Evolutionary conservation across 1,140 invertebrate genomes (phyloP).

Genomic region (Caenorhabditis remanei): DNA sequence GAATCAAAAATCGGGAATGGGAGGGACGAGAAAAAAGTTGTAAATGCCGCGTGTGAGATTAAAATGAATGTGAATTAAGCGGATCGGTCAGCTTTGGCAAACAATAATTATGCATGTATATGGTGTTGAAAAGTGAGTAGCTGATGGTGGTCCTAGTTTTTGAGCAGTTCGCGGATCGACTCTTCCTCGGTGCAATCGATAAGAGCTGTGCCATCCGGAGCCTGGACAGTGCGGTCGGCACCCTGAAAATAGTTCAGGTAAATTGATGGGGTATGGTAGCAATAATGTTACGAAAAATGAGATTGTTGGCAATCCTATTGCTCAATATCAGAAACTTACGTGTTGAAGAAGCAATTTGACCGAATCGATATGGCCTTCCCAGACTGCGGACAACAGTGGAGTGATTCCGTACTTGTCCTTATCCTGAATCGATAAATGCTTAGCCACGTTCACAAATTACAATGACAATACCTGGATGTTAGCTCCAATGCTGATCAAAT

Average conservation of each 20-base stretch:
- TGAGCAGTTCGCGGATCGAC: slow-evolving; percentile 30
- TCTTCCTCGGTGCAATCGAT: slow-evolving; percentile 54
- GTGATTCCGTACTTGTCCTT: slow-evolving; percentile 59
- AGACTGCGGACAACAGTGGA: slow-evolving; percentile 59
- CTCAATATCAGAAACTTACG: slow-evolving; percentile 2
- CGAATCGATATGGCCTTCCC: slow-evolving; percentile 43
- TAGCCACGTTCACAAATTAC: background rate
- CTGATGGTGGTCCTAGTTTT: background rate
- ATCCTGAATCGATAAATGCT: slow-evolving; percentile 22
- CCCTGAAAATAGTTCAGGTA: slow-evolving; percentile 43
- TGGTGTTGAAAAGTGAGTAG: background rate
- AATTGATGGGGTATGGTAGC: too few relatives aligned
- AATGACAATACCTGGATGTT: slow-evolving; percentile 40
- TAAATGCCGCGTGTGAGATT: slow-evolving; percentile 23
- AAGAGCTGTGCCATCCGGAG: slow-evolving; percentile 57
- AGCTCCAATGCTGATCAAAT: slow-evolving; percentile 56
- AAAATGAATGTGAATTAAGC: background rate
- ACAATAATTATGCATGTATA: slow-evolving; percentile 3
- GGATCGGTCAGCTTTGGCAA: background rate
- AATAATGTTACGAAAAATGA: too few relatives aligned
- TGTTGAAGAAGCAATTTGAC: slow-evolving; percentile 55
- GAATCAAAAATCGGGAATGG: background rate
- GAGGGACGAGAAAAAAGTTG: background rate
- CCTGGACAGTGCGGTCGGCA: slow-evolving; percentile 15
- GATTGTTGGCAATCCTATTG: too few relatives aligned